Conservation (phyloP, 2,113 vertebrate species). For the Alces alces region DNA sequence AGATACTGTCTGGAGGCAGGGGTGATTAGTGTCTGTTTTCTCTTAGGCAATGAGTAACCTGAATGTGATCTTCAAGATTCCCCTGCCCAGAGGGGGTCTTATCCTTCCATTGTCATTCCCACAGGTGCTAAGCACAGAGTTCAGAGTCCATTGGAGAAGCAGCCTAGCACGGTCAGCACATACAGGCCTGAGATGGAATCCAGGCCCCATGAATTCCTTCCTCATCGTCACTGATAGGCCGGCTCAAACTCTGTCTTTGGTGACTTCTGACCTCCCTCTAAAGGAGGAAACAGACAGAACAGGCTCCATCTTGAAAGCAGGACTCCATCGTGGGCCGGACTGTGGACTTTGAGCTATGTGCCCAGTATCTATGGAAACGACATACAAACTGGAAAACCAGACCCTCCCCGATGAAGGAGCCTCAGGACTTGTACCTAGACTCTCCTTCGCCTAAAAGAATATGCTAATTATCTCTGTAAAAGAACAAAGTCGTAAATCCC, state of each 20-base stretch:
- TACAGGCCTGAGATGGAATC: too few species aligned
- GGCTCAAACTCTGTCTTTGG: not conserved
- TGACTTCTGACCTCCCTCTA: not conserved
- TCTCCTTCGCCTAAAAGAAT: not conserved
- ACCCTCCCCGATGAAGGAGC: not conserved
- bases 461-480: not conserved
- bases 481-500: not conserved
- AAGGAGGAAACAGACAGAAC: not conserved
- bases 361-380: not conserved
- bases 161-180: too few species aligned
- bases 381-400: not conserved
- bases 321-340: not conserved
- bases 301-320: not conserved
- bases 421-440: not conserved
- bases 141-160: too few species aligned
- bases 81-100: too few species aligned
- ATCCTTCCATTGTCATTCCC: too few species aligned
- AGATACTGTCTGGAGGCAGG: too few species aligned
- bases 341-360: not conserved
- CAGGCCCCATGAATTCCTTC: too few species aligned
- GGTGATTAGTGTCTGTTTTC: too few species aligned
- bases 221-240: accelerated
- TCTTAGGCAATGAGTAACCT: too few species aligned
- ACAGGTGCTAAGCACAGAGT: too few species aligned
- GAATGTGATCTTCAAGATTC: too few species aligned